Conservation (phyloP, 2,797 vertebrate genomes). For the Danionella dracula region DNA sequence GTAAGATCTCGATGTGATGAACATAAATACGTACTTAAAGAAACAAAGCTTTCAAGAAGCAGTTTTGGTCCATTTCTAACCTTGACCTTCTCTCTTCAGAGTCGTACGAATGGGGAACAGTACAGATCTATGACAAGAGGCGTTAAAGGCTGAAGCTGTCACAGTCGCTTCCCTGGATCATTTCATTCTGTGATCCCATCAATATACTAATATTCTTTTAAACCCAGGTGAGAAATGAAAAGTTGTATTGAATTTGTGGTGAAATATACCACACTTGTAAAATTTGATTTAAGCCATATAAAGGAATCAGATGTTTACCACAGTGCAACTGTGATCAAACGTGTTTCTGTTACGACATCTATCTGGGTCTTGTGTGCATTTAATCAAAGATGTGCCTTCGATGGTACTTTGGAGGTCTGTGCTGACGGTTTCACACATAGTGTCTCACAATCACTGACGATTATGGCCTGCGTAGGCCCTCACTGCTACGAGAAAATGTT, state of each 20-base stretch:
- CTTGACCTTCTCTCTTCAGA: slow-evolving; percentile 41
- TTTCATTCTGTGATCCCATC: slow-evolving; percentile 22
- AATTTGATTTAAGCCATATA: slow-evolving; percentile 33
- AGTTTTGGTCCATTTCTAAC: neutral
- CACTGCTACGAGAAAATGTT: slow-evolving; percentile 33
- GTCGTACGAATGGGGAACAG: slow-evolving; percentile 66
- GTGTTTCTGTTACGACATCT: slow-evolving; percentile 36
- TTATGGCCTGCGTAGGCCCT: slow-evolving; percentile 40
- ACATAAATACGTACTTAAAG: no score
- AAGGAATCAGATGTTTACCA: neutral
- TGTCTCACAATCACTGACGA: slow-evolving; percentile 42
- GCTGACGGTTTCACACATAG: slow-evolving; percentile 60
- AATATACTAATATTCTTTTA: slow-evolving; percentile 35
- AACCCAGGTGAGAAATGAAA: slow-evolving; percentile 50
- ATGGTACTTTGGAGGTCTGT: slow-evolving; percentile 45
- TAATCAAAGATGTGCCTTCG: slow-evolving; percentile 45
- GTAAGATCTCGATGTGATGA: slow-evolving; percentile 44
- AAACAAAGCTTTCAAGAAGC: slow-evolving; percentile 46
- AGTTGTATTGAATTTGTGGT: slow-evolving; percentile 55
- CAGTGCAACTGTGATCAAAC: slow-evolving; percentile 18
- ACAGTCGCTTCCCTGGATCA: slow-evolving; percentile 24
- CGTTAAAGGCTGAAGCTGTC: slow-evolving; percentile 46
- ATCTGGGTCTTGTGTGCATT: slow-evolving; percentile 41
- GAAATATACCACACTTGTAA: slow-evolving; percentile 56
- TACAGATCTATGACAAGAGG: slow-evolving; percentile 58